Conservation (phyloP, 2,113 vertebrate species). For the Phylloscopus whistleri region DNA sequence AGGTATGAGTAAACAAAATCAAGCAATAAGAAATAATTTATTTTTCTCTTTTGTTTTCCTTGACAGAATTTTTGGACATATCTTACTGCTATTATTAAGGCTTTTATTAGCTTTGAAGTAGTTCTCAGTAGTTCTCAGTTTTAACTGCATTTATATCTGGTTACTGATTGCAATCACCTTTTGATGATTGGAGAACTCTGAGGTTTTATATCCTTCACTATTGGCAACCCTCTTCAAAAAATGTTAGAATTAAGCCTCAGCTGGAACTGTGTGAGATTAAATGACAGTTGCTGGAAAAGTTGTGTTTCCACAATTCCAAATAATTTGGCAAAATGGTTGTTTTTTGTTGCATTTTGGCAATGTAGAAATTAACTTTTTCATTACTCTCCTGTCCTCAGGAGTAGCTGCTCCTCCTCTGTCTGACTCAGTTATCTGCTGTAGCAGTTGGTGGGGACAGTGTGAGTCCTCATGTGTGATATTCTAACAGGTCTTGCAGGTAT, state of each 20-base stretch:
- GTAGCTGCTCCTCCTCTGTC: neutral
- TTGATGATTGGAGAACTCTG: neutral
- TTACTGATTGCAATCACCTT: neutral
- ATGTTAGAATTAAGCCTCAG: neutral
- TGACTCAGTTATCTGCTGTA: neutral
- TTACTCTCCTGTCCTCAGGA: neutral
- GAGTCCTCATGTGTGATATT: neutral
- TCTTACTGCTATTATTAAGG: neutral
- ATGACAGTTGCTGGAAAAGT: neutral
- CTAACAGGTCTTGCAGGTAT: neutral
- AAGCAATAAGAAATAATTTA: neutral
- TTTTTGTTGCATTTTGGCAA: neutral
- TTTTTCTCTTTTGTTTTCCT: neutral
- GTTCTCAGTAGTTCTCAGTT: neutral
- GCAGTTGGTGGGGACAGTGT: neutral
- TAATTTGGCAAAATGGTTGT: neutral
- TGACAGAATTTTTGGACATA: neutral
- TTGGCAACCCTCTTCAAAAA: neutral
- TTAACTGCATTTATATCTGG: neutral
- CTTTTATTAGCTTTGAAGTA: neutral
- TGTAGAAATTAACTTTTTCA: neutral
- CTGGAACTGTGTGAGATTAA: neutral
- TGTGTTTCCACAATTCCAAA: neutral
- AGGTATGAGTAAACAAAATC: neutral
- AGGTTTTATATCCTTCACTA: neutral